phyloP scores from a whole-genome alignment of 2,888 invertebrate genomes.

The Antitype chi region DNA sequence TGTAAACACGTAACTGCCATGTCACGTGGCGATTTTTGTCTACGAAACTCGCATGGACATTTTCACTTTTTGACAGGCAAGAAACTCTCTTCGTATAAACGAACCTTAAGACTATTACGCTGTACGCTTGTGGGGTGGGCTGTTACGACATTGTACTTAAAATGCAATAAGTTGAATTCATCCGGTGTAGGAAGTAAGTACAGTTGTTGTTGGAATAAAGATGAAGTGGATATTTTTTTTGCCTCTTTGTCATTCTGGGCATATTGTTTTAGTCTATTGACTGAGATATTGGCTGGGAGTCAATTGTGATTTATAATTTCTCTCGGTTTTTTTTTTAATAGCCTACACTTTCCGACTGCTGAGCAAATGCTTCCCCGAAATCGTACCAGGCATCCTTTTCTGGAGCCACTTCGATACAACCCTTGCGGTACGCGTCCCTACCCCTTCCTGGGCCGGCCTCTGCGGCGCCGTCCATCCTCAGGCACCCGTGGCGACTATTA shows the following conservation, averaged over 20 bases:
- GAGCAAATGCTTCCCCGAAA: too few species aligned
- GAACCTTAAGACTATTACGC: constrained; percentile 43
- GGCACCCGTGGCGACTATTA: too few species aligned
- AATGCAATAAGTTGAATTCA: constrained; percentile 59
- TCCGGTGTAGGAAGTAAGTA: constrained; percentile 55
- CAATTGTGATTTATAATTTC: not conserved
- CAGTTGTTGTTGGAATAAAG: constrained; percentile 42
- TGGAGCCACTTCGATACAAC: too few species aligned
- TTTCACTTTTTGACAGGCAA: too few species aligned
- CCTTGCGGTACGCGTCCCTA: too few species aligned
- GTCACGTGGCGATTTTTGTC: too few species aligned
- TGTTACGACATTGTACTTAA: constrained; percentile 60
- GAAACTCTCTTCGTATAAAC: constrained; percentile 4
- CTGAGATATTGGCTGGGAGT: not conserved
- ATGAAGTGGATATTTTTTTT: constrained; percentile 22
- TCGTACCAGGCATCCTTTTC: too few species aligned
- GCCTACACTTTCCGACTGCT: too few species aligned
- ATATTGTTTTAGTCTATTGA: not conserved
- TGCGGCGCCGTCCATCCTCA: too few species aligned
- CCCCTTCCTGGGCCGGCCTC: too few species aligned
- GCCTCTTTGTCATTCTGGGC: constrained; percentile 27
- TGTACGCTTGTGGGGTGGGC: constrained; percentile 27
- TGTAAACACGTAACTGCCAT: too few species aligned
- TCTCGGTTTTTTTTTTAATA: not conserved
- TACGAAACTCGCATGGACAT: too few species aligned